Conservation (phyloP, 2,113 vertebrate species). For the Pterocles gutturalis region DNA sequence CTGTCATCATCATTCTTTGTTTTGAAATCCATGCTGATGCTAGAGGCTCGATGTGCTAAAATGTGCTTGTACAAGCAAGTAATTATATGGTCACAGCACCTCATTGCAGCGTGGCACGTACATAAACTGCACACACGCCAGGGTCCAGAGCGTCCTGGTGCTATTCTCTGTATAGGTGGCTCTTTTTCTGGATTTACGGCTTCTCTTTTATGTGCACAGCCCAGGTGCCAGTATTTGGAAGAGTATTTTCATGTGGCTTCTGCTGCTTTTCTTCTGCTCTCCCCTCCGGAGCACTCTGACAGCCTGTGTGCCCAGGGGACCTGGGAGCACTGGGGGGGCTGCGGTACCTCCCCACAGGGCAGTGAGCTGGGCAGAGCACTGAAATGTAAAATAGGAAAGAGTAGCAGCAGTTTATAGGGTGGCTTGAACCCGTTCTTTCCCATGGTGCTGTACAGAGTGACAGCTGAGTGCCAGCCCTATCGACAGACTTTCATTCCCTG, state of each 20-base stretch:
- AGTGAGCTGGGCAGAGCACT: background rate
- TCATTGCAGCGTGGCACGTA: rapidly evolving
- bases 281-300: background rate
- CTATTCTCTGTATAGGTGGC: rapidly evolving
- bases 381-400: background rate
- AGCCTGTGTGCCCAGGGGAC: background rate
- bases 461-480: background rate
- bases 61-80: background rate
- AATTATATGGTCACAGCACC: too few relatives aligned
- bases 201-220: background rate
- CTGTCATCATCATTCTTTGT: background rate
- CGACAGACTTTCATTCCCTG: background rate
- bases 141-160: background rate
- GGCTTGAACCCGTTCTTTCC: background rate
- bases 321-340: background rate
- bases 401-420: background rate
- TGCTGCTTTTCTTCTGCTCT: background rate
- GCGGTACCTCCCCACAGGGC: background rate
- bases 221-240: background rate
- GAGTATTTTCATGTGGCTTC: background rate
- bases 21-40: background rate
- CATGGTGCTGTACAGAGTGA: rapidly evolving
- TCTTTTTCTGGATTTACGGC: background rate
- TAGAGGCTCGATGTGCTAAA: too few relatives aligned
- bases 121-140: rapidly evolving